phyloP scores from a whole-genome alignment of 2,797 vertebrate genomes.

The Argya squamiceps region DNA sequence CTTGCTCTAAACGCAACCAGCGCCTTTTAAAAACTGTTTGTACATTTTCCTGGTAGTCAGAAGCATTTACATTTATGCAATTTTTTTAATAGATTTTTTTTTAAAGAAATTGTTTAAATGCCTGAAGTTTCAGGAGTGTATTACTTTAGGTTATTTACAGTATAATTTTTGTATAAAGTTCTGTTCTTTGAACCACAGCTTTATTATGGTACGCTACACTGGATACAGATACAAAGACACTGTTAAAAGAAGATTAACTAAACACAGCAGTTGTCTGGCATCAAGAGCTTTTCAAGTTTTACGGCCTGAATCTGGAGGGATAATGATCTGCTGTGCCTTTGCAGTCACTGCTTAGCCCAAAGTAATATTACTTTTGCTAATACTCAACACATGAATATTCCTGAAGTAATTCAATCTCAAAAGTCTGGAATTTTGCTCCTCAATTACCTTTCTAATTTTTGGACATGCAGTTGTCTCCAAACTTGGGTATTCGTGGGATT shows the following conservation, averaged over 20 bases:
- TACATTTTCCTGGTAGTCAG: constrained; percentile 77
- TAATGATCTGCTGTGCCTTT: constrained; percentile 83
- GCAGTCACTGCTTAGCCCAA: constrained; percentile 84
- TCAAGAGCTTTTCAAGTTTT: constrained; percentile 75
- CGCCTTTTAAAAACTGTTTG: constrained; percentile 75
- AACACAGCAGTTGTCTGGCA: constrained; percentile 80
- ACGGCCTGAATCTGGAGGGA: constrained; percentile 77
- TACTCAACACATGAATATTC: constrained; percentile 73
- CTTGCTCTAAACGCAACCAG: constrained; percentile 74
- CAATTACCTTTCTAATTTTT: constrained; percentile 75
- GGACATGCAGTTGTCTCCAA: constrained; percentile 76
- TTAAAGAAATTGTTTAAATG: constrained; percentile 74
- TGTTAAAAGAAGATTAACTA: constrained; percentile 77
- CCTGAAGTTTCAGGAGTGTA: constrained; percentile 76
- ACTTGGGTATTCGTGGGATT: constrained; percentile 79
- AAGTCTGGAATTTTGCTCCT: constrained; percentile 74
- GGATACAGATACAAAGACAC: constrained; percentile 83
- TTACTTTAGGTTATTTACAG: constrained; percentile 79
- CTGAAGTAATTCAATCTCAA: constrained; percentile 74
- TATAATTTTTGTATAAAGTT: constrained; percentile 79
- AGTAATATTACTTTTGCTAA: constrained; percentile 80
- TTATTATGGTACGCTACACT: constrained; percentile 87
- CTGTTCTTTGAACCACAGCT: constrained; percentile 82
- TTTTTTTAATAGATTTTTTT: constrained; percentile 75
- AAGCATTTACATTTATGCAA: constrained; percentile 79